A percentile compares a stretch with the other conserved stretches of the same genome.
Evolutionary conservation across 2,113 vertebrate species (phyloP).

Genomic region (Octodon degus): DNA sequence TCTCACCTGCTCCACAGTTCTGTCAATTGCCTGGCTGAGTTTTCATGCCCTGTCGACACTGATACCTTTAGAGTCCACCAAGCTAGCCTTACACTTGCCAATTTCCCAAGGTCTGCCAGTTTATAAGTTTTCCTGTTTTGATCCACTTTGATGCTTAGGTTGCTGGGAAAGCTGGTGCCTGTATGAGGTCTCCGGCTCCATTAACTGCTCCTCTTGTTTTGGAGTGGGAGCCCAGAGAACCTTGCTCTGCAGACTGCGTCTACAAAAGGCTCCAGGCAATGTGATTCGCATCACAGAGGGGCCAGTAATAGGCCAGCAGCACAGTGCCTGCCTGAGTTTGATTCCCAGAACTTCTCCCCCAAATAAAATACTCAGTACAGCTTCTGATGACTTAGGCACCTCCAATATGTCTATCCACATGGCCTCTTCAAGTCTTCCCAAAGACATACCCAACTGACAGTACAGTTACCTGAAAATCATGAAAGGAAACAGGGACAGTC

Average conservation of each 20-base stretch:
- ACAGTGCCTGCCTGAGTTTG: no score
- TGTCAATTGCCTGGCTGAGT: neutral
- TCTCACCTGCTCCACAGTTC: neutral
- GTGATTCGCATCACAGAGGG: neutral
- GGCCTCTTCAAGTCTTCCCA: neutral
- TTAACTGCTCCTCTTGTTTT: neutral
- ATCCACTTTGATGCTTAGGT: neutral
- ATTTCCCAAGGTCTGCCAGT: neutral
- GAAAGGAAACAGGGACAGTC: neutral
- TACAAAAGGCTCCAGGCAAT: neutral
- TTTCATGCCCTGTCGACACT: neutral
- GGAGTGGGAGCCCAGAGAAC: neutral
- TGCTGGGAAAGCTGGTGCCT: neutral
- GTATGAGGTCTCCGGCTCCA: neutral
- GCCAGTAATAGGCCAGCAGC: no score
- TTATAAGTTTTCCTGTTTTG: neutral
- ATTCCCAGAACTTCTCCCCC: no score
- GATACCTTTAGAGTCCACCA: neutral
- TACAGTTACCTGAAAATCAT: neutral
- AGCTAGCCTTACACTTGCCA: neutral
- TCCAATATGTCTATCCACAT: neutral
- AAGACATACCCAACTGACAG: slow-evolving; percentile 30
- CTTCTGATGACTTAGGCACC: neutral
- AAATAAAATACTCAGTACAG: neutral
- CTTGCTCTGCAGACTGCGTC: neutral